Base-by-base conservation (phyloP, 2,797 vertebrate genomes). In the Coracias cyanogaster region DNA sequence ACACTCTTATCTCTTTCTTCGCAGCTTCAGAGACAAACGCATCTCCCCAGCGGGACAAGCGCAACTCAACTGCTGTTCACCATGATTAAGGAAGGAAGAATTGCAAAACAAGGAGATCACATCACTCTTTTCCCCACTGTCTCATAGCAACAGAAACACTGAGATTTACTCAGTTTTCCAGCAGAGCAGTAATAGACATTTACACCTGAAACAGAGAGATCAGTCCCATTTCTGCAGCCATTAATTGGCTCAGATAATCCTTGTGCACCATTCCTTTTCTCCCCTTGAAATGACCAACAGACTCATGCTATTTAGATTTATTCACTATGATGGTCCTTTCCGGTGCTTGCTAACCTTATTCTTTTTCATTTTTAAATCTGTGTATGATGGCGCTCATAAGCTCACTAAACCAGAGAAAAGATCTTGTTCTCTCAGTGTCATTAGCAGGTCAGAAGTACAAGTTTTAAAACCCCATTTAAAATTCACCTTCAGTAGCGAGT, bases 111-210 rank as follows among this genome's bases (percentile, higher is more conserved):
- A 76, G 79, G 87, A 76, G 79, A 89, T 83, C 62, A 61, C 58
- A 93, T 91, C 80, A 15, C 48, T 65, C 85, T 31, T 70, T 37
- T 33, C 76, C 69, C 64, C 64, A 28, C 60, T 52, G 90, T 89
- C 94, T 87, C 94, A 86, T 37, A 87, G 88, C 91, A 95, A 95
- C 79, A 93, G 74, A 41, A 89, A 41, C 89, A 80, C 64, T 4
- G 22, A 80, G 49, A 58, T 52, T 82, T 70, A 45, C 81, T 73
- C 45, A 57, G 13, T 77, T 69, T 52, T 82, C 83, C 77, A 35
- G 62, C 70, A 82, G 35, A 79, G 62, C 77, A 76, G 58, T 25
- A 62, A 83, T 1, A 81, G 62, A 78, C 13, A 49, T 35, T 73
- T 25, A 55, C 39, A 83, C 54, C 15, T 69, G 62, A 62, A 90